phyloP scores from a whole-genome alignment of 2,113 vertebrate species.

The Cololabis saira region DNA sequence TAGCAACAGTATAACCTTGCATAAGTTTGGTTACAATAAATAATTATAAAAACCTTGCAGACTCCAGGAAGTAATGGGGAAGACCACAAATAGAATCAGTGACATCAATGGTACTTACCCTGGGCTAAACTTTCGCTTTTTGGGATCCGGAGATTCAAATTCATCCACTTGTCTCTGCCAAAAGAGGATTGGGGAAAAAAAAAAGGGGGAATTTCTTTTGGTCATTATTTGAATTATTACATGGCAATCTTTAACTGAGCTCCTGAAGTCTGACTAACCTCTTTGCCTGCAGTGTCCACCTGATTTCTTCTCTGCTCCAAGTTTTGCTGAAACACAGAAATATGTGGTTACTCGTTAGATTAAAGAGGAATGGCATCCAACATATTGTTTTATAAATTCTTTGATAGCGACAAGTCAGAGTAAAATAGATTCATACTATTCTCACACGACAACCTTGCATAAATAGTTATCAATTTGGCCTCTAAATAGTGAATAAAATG shows the following conservation, averaged over 20 bases:
- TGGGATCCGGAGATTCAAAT: slow-evolving; percentile 82
- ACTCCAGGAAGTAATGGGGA: not conserved
- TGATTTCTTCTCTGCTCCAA: slow-evolving; percentile 86
- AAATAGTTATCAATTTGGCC: no score
- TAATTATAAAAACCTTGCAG: not conserved
- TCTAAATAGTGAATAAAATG: no score
- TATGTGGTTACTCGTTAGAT: not conserved
- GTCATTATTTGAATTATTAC: not conserved
- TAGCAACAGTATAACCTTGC: no score
- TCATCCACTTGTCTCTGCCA: slow-evolving; percentile 78
- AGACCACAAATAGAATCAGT: not conserved
- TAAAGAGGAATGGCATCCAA: not conserved
- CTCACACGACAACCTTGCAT: no score
- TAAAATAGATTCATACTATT: no score
- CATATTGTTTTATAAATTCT: no score
- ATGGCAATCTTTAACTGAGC: not conserved
- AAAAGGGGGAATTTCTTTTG: not conserved
- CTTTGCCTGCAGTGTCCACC: slow-evolving; percentile 81
- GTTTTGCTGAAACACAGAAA: slow-evolving; percentile 84
- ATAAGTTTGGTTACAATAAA: no score
- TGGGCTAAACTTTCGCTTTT: slow-evolving; percentile 84
- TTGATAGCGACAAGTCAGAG: no score
- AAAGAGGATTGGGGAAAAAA: slow-evolving; percentile 53
- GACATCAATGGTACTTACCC: slow-evolving; percentile 67
- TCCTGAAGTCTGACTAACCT: slow-evolving; percentile 69